Base-by-base conservation (phyloP, 1,140 invertebrate genomes). In the Drosophila mayri region DNA sequence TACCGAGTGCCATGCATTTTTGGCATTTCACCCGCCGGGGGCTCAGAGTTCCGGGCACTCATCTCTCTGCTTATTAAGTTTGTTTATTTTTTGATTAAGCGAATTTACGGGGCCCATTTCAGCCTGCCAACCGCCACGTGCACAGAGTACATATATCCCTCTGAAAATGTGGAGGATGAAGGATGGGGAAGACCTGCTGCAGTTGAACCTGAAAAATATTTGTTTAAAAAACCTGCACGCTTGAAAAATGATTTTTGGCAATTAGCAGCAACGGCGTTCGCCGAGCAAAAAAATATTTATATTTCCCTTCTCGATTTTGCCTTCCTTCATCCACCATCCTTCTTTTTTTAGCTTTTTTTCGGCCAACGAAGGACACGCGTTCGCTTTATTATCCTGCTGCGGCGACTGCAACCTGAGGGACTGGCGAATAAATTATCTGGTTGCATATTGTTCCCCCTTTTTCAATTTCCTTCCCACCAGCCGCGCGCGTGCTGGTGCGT, bases 221-320 rank as follows among this genome's bases (percentile, higher is more conserved):
- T 75, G 70, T 71, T 63, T 50, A 58, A 61, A 68, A 77, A 76
- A 52, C 47, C 58, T 47, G 55, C 76, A 76, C 76, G 79, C 79
- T 88, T 87, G 84, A 87, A 87, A 87, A 87, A 87, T 87, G 84
- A 87, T 87, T 87, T 87, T 87, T 87, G 83, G 83, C 83, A 87
- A 87, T 87, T 87, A 87, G 83, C 83, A 71, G 28, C 52, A 59
- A 67, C 82, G 83, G 55, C 66, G 46, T 43, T 37, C 72, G 38
- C 6, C 55, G 18, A 50, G 43, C 55, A 47, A 66, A 70, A 57
- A 14, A 67, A 47, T 49, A 59, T 18, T 63, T 49, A 68, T 44
- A 52, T 61, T 61, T 55, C 55, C 61, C 49, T 35, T 44, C 62
- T 49, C 43, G 14, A 12, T 43, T 25, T 63, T n/a, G 18, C 41